Base-by-base conservation (phyloP, 2,113 vertebrate species). In the Accipiter virgatus region DNA sequence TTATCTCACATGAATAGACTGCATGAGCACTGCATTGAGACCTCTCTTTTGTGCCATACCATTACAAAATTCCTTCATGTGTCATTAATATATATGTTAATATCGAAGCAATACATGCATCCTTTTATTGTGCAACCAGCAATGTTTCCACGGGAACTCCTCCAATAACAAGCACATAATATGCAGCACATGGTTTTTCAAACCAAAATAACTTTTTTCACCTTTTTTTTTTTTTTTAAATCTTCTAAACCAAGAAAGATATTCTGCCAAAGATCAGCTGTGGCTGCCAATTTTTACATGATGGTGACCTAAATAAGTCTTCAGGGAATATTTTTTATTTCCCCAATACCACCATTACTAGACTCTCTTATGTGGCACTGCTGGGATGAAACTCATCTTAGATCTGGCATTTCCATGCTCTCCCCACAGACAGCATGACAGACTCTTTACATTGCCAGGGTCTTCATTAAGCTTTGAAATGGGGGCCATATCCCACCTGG, bases 11-110 rank as follows among this genome's bases (percentile, higher is more conserved):
- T 74, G 45, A 74, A 63, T 4, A 34, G 52, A 29, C 29, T 86
- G n/a, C 50, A 73, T 19, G 75, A 91, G 85, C 4, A 1, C 52
- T 3, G 48, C 52, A 61, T 15, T 63, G 67, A 79, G 88, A 77
- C 55, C 47, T 43, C 88, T 95, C 90, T 81, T 95, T 47, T 77
- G 91, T 97, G 96, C 67, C 74, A 61, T 5, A 53, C 0, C 6
- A 73, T 97, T 95, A 94, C 12, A 63, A 96, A 95, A 98, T 40
- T 38, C 77, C 74, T 92, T 63, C 47, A 72, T 34, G 42, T 77
- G 73, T 75, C 91, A 91, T 93, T 97, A 97, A 95, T 93, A 94
- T 90, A 74, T 65, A 88, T 81, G 75, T 26, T 95, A 90, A 88
- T 94, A 82, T 73, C 65, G 81, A 88, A 95, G 86, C 92, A 85